Percentiles rank a stretch among this genome's conserved stretches.
Evolutionary conservation across 2,888 invertebrate genomes (phyloP).

Genomic region (Folsomia candida): DNA sequence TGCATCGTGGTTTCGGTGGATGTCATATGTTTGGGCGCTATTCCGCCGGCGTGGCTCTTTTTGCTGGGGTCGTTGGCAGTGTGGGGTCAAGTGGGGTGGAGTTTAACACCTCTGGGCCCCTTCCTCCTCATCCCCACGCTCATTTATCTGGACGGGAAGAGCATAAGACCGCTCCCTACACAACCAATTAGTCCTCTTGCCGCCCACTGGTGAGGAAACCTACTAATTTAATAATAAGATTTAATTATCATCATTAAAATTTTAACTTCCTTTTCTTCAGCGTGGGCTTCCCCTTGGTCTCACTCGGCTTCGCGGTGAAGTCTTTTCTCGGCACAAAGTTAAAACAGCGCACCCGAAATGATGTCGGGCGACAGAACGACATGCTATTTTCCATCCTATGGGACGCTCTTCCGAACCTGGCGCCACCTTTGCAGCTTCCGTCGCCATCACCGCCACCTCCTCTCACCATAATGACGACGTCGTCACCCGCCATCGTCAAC

Average conservation of each 20-base stretch:
- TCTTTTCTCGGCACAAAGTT: constrained; percentile 49
- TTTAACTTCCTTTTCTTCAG: constrained; percentile 23
- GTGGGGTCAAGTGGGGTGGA: constrained; percentile 50
- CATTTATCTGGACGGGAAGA: constrained; percentile 50
- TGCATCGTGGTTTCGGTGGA: constrained; percentile 51
- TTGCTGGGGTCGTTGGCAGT: constrained; percentile 48
- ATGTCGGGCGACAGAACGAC: constrained; percentile 50
- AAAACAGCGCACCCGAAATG: constrained; percentile 50
- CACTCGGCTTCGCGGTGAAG: constrained; percentile 51
- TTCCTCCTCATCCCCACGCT: constrained; percentile 50
- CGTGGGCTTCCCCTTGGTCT: constrained; percentile 51
- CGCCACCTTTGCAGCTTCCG: constrained; percentile 43
- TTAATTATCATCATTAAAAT: not conserved
- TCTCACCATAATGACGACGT: not conserved
- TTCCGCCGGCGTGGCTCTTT: constrained; percentile 50
- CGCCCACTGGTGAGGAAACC: constrained; percentile 47
- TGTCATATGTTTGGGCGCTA: constrained; percentile 50
- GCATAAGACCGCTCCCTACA: constrained; percentile 49
- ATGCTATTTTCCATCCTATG: constrained; percentile 46
- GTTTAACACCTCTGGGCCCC: constrained; percentile 47
- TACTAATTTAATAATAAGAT: not conserved
- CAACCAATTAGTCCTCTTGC: constrained; percentile 50
- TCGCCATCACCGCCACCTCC: constrained; percentile 14
- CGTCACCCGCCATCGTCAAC: constrained; percentile 29
- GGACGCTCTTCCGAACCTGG: constrained; percentile 49